These are phyloP conservation scores for Kryphioiulus occultus DNA, from an alignment of 2,888 invertebrate species.

Conservation along the genomic window DNA sequence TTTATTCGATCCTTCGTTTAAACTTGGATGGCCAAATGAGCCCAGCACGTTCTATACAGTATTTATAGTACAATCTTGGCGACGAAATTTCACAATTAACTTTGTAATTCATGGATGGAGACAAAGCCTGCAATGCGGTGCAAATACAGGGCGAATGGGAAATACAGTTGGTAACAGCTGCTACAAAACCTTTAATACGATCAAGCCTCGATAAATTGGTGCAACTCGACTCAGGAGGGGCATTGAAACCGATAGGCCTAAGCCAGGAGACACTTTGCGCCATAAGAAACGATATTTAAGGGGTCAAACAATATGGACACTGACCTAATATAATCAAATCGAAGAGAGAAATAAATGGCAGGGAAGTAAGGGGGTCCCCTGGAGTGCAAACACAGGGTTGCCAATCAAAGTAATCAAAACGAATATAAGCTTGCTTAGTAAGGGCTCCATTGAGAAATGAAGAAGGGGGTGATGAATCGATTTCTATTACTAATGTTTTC, in stretches of 20 bases:
- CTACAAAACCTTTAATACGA: slow-evolving; percentile 1
- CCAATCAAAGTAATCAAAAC: slow-evolving; percentile 38
- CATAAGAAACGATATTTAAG: slow-evolving; percentile 3
- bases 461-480: not conserved
- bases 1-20: not conserved
- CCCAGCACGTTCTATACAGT: not conserved
- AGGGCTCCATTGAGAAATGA: not conserved
- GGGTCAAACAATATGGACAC: slow-evolving; percentile 32
- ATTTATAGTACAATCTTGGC: not conserved
- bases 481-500: slow-evolving; percentile 39
- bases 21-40: not conserved
- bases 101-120: not conserved
- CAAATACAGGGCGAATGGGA: not conserved
- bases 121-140: slow-evolving; percentile 3
- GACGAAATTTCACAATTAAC: slow-evolving; percentile 7
- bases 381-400: slow-evolving; percentile 36
- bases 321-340: slow-evolving; percentile 40
- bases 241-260: slow-evolving; percentile 4
- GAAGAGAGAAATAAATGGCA: slow-evolving; percentile 20
- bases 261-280: slow-evolving; percentile 7
- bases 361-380: slow-evolving; percentile 21
- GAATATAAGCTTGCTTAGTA: not conserved
- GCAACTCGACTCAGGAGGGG: slow-evolving; percentile 27
- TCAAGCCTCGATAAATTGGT: slow-evolving; percentile 29
- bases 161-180: slow-evolving; percentile 11